phyloP scores from a whole-genome alignment of 92 coral and sea anemone genomes.

The Siderastrea siderea region DNA sequence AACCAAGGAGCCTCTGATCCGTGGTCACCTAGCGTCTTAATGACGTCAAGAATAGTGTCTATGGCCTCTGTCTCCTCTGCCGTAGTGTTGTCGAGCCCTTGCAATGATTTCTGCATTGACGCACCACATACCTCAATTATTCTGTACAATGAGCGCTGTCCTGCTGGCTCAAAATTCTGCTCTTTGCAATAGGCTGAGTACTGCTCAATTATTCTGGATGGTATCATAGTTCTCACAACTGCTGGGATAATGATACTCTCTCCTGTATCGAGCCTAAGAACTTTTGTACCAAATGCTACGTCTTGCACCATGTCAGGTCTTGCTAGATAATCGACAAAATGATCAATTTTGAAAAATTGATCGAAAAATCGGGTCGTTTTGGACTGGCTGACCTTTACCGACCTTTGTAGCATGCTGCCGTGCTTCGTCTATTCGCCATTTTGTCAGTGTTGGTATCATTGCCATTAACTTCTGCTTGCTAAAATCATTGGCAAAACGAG shows the following conservation, averaged over 20 bases:
- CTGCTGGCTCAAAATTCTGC: slow-evolving; percentile 63
- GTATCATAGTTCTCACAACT: slow-evolving; percentile 59
- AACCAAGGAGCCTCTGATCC: slow-evolving; percentile 52
- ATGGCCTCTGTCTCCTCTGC: slow-evolving; percentile 76
- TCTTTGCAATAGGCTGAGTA: slow-evolving; percentile 53
- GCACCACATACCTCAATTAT: slow-evolving; percentile 72
- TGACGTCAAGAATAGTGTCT: slow-evolving; percentile 54
- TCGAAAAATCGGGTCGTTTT: slow-evolving; percentile 38
- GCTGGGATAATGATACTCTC: slow-evolving; percentile 69
- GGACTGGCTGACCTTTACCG: slow-evolving; percentile 55
- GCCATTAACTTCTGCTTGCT: no score
- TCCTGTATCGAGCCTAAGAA: slow-evolving; percentile 68
- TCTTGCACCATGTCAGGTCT: slow-evolving; percentile 76
- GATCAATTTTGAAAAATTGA: slow-evolving; percentile 58
- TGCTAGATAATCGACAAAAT: slow-evolving; percentile 65
- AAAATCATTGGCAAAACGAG: no score
- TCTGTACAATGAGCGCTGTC: slow-evolving; percentile 70
- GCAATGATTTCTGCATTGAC: slow-evolving; percentile 70
- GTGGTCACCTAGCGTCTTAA: slow-evolving; percentile 39
- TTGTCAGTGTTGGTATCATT: no score
- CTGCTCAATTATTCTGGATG: slow-evolving; percentile 63
- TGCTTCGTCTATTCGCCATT: slow-evolving; percentile 77
- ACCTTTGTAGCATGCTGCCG: slow-evolving; percentile 60
- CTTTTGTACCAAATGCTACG: slow-evolving; percentile 74
- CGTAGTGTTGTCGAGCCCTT: slow-evolving; percentile 66